Conservation (phyloP, 2,797 vertebrate species). For the Eulemur rubriventer region DNA sequence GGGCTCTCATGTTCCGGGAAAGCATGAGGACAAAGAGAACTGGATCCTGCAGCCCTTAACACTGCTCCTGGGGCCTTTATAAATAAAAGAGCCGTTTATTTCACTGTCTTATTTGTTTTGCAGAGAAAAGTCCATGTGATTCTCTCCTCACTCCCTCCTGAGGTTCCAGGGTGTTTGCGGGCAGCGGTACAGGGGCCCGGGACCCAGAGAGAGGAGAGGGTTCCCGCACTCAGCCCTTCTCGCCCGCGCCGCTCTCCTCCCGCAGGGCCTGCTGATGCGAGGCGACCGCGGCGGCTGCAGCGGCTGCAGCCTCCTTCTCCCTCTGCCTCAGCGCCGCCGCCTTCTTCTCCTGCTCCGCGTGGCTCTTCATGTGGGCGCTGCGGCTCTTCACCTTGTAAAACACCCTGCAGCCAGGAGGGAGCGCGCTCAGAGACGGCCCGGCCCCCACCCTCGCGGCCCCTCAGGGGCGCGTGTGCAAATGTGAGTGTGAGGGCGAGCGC, state of each 20-base stretch:
- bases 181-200: not conserved
- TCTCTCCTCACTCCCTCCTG: not conserved
- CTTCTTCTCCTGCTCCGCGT: slow-evolving; percentile 98
- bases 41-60: slow-evolving; percentile 81
- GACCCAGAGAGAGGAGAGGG: slow-evolving; percentile 40
- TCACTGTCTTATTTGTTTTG: slow-evolving; percentile 24
- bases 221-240: slow-evolving; percentile 84
- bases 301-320: slow-evolving; percentile 89
- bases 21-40: slow-evolving; percentile 76
- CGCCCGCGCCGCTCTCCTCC: slow-evolving; percentile 85
- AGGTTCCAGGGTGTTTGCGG: not conserved
- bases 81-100: slow-evolving; percentile 82
- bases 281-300: slow-evolving; percentile 76
- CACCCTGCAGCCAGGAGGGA: slow-evolving; percentile 85
- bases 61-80: slow-evolving; percentile 78
- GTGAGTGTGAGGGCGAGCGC: no score
- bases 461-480: not conserved
- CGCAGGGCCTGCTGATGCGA: slow-evolving; percentile 84
- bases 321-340: slow-evolving; percentile 91
- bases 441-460: not conserved
- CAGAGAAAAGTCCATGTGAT: slow-evolving; percentile 16
- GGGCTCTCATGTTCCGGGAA: slow-evolving; percentile 42
- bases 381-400: slow-evolving; percentile 99
- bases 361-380: slow-evolving; percentile 99
- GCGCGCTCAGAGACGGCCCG: not conserved